phyloP scores from a whole-genome alignment of 2,113 vertebrate genomes.

The Scomber colias region DNA sequence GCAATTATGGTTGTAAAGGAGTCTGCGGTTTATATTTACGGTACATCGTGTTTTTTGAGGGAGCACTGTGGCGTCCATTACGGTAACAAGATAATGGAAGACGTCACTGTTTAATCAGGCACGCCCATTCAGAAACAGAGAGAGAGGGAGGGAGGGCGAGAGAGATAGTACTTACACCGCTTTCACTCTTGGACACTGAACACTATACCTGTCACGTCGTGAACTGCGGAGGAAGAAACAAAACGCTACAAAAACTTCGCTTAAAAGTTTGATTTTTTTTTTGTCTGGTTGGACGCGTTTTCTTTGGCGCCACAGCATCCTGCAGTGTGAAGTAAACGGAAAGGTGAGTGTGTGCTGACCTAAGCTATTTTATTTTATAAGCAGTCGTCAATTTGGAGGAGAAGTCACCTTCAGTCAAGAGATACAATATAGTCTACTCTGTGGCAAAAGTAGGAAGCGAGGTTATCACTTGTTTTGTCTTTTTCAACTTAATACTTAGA shows the following conservation, averaged over 20 bases:
- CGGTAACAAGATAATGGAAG: slow-evolving; percentile 35
- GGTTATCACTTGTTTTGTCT: background rate
- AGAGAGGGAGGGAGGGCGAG: background rate
- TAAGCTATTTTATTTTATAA: background rate
- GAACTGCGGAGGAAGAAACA: background rate
- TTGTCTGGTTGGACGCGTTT: background rate
- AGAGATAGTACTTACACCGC: background rate
- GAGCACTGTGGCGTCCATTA: slow-evolving; percentile 17
- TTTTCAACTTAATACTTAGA: background rate
- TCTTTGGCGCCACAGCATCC: background rate
- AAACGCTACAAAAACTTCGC: background rate
- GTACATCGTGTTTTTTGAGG: background rate
- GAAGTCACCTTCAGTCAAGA: fast-evolving
- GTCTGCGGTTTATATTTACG: background rate
- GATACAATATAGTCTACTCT: too few species aligned
- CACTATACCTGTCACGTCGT: background rate
- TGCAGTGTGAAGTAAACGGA: background rate
- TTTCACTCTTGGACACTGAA: background rate
- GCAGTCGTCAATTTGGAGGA: background rate
- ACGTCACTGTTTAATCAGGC: background rate
- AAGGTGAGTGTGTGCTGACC: slow-evolving; percentile 46
- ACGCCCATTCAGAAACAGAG: slow-evolving; percentile 46
- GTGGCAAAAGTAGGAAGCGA: background rate
- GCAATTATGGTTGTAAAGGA: too few species aligned
- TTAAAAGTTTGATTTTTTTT: background rate